These are phyloP conservation scores for Lutraria lutraria DNA, from an alignment of 2,888 invertebrate species.

Conservation along the genomic window DNA sequence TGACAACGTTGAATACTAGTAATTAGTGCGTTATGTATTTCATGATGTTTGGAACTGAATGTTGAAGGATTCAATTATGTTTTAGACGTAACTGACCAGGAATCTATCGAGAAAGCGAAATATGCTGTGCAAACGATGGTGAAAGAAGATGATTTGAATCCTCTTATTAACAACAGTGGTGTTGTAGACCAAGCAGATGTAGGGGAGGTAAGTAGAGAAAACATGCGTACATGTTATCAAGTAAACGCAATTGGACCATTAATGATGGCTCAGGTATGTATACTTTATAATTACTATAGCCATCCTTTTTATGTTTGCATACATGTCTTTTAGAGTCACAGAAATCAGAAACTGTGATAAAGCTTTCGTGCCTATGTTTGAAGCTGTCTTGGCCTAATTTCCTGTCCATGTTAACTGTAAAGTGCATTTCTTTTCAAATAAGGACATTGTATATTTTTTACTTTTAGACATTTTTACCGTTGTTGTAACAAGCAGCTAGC, in stretches of 20 bases:
- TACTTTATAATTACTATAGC: too few relatives aligned
- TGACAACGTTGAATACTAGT: too few relatives aligned
- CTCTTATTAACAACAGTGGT: conserved; percentile 96
- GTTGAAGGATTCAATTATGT: background rate
- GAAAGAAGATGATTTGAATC: conserved; percentile 91
- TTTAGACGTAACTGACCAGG: background rate
- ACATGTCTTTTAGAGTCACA: too few relatives aligned
- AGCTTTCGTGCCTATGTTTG: too few relatives aligned
- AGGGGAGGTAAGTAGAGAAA: conserved; percentile 51
- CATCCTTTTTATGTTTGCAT: too few relatives aligned
- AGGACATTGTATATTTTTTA: background rate
- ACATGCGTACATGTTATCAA: conserved; percentile 55
- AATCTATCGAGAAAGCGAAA: conserved; percentile 16
- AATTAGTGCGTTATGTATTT: too few relatives aligned
- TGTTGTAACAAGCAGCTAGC: conserved; percentile 85
- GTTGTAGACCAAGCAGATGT: conserved; percentile 82
- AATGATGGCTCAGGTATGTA: conserved; percentile 60
- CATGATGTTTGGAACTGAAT: too few relatives aligned
- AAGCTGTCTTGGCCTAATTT: too few relatives aligned
- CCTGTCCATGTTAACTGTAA: too few relatives aligned
- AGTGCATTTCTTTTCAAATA: too few relatives aligned
- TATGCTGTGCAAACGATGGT: conserved; percentile 55
- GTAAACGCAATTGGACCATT: conserved; percentile 67
- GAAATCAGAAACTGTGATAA: too few relatives aligned
- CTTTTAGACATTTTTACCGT: conserved; percentile 91